These are phyloP conservation scores for Ophion slaviceki DNA, from an alignment of 2,888 invertebrate species.

Conservation along the genomic window DNA sequence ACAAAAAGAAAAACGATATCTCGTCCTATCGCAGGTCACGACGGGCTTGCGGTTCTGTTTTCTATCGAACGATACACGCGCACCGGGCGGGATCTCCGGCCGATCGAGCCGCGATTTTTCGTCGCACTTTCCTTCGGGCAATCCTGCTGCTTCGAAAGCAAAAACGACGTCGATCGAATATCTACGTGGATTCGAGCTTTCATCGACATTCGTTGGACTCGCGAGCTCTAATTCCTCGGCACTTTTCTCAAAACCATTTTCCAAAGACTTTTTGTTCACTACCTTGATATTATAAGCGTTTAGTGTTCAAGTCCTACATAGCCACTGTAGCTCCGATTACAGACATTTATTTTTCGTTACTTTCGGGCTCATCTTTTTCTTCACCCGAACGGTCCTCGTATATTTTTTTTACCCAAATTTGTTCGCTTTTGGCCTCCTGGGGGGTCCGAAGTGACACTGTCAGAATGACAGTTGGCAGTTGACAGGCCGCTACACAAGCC, in stretches of 20 bases:
- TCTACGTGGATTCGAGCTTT: not conserved
- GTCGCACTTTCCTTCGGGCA: not conserved
- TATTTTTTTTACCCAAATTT: not conserved
- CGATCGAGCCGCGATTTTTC: not conserved
- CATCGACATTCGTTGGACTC: not conserved
- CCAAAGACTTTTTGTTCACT: not conserved
- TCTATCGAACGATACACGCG: not conserved
- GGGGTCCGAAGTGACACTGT: not conserved
- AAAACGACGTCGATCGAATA: not conserved
- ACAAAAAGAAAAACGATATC: not conserved
- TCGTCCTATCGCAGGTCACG: not conserved
- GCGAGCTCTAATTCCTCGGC: not conserved
- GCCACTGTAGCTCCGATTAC: not conserved
- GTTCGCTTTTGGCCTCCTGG: not conserved
- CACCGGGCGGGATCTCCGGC: not conserved
- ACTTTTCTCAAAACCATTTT: slow-evolving; percentile 9
- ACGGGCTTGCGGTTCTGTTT: slow-evolving; percentile 1
- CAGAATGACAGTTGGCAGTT: not conserved
- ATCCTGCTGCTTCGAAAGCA: not conserved
- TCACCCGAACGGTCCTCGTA: not conserved
- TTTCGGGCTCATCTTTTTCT: not conserved
- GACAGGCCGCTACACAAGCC: not conserved
- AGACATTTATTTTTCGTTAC: not conserved
- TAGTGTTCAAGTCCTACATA: not conserved
- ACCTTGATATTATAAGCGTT: not conserved